phyloP scores from a whole-genome alignment of 2,888 invertebrate genomes.

The Crioceris asparagi region DNA sequence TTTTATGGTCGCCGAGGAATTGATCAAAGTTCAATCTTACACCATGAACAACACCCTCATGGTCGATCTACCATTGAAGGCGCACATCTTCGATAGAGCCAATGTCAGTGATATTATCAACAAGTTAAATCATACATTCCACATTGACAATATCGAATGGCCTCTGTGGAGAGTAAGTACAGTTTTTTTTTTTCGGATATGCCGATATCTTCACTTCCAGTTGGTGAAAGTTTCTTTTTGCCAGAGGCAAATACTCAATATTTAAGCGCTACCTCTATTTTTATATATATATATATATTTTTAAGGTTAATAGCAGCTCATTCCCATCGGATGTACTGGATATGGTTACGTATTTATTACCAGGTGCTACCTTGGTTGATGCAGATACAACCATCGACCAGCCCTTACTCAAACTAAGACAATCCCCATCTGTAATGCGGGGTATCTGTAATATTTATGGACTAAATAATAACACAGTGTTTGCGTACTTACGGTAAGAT shows the following conservation, averaged over 20 bases:
- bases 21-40: conserved; percentile 30
- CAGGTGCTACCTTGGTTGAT: conserved; percentile 54
- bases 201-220: too few relatives aligned
- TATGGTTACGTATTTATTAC: conserved; percentile 64
- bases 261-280: background rate
- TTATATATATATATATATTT: conserved; percentile 3
- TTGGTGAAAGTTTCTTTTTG: background rate
- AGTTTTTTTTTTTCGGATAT: too few relatives aligned
- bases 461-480: conserved; percentile 44
- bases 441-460: conserved; percentile 42
- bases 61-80: conserved; percentile 35
- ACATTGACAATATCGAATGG: conserved; percentile 35
- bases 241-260: background rate
- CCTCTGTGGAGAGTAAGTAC: conserved; percentile 43
- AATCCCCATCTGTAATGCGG: conserved; percentile 53
- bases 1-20: conserved; percentile 32
- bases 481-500: conserved; percentile 63
- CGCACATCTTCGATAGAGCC: conserved; percentile 27
- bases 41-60: conserved; percentile 29
- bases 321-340: conserved; percentile 41
- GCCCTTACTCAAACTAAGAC: conserved; percentile 37
- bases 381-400: conserved; percentile 27
- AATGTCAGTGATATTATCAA: conserved; percentile 23
- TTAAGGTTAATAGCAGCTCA: conserved; percentile 21
- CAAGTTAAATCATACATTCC: conserved; percentile 27